Conservation (phyloP, 2,113 vertebrate species). For the Cichladusa arquata region DNA sequence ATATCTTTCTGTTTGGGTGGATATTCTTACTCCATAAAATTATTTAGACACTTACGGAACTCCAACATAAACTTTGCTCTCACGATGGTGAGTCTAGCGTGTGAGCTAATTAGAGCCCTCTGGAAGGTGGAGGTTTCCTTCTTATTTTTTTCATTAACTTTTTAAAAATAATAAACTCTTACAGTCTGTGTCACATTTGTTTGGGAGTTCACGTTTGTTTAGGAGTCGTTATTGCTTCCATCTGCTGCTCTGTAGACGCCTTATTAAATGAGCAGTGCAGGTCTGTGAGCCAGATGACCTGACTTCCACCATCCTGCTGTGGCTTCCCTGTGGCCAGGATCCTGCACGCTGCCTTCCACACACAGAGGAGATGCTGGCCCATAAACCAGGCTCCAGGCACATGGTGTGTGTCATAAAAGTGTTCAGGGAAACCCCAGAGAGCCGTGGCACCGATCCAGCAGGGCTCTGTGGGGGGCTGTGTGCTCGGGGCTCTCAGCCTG, state of each 20-base stretch:
- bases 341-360: background rate
- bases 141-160: conserved; percentile 47
- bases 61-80: conserved; percentile 55
- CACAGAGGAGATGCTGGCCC: background rate
- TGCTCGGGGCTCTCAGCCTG: background rate
- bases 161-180: conserved; percentile 66
- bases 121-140: conserved; percentile 65
- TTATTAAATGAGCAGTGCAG: conserved; percentile 61
- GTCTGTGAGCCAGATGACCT: conserved; percentile 57
- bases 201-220: conserved; percentile 51
- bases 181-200: conserved; percentile 66
- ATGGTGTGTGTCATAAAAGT: background rate
- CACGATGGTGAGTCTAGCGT: conserved; percentile 26
- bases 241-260: conserved; percentile 52
- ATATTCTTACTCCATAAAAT: background rate
- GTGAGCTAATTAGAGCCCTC: conserved; percentile 58
- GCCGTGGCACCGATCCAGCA: background rate
- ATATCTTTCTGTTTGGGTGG: conserved; percentile 67
- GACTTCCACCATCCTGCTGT: background rate
- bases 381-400: background rate
- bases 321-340: background rate
- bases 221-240: conserved; percentile 68
- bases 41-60: conserved; percentile 33
- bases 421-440: background rate
- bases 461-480: background rate